Percentiles rank a stretch among this genome's conserved stretches.
These are phyloP conservation scores for Zophobas atratus DNA, from an alignment of 1,140 invertebrate species.

Conservation along the genomic window DNA sequence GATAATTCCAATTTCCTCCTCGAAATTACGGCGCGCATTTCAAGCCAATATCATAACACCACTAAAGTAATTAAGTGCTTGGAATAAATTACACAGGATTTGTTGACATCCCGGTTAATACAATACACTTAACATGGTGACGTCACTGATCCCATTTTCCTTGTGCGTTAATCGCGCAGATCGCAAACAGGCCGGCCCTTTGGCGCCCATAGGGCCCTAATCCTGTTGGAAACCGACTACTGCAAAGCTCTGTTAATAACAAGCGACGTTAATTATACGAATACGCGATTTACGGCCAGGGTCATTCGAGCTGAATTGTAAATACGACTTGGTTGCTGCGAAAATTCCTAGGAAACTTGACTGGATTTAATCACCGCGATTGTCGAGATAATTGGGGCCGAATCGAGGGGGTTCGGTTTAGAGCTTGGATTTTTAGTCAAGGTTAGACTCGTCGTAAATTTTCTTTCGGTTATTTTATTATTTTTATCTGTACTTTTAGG, in stretches of 20 bases:
- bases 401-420: neutral
- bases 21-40: neutral
- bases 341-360: neutral
- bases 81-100: conserved; percentile 21
- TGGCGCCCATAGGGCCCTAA: neutral
- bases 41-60: neutral
- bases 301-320: neutral
- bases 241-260: conserved; percentile 19
- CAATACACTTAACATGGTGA: conserved; percentile 14
- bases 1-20: neutral
- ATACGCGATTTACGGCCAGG: neutral
- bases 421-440: neutral
- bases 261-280: conserved; percentile 10
- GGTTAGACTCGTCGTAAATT: conserved; percentile 9
- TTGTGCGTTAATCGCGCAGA: conserved; percentile 5
- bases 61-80: conserved; percentile 15
- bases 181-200: neutral
- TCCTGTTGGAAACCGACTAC: neutral
- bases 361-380: neutral
- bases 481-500: conserved; percentile 17
- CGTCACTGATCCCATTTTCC: conserved; percentile 3
- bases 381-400: neutral
- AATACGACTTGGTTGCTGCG: neutral
- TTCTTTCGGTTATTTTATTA: conserved; percentile 18
- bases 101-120: conserved; percentile 18